Percentiles rank a stretch among this genome's conserved stretches.
Evolutionary conservation across 2,888 invertebrate genomes (phyloP).

Genomic region (Cantharis rustica): DNA sequence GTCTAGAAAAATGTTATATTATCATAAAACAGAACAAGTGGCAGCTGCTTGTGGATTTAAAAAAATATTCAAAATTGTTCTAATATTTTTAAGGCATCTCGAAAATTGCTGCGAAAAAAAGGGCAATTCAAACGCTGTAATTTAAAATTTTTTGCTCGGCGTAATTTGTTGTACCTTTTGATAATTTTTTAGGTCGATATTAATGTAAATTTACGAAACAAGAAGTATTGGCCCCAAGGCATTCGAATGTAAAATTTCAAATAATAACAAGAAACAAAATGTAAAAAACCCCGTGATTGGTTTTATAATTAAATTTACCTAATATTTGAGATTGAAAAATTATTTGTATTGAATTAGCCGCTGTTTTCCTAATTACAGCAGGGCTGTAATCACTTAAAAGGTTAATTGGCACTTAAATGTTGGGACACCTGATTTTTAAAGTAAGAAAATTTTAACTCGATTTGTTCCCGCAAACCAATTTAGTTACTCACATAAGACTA

Average conservation of each 20-base stretch:
- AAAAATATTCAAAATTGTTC: not conserved
- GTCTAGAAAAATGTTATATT: not conserved
- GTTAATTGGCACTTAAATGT: not conserved
- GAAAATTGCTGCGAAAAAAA: not conserved
- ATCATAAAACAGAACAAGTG: not conserved
- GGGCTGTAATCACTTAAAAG: not conserved
- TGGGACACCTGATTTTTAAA: not conserved
- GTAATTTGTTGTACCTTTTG: not conserved
- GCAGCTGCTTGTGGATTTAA: not conserved
- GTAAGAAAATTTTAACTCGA: not conserved
- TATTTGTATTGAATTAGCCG: not conserved
- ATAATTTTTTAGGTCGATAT: not conserved
- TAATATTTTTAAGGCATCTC: not conserved
- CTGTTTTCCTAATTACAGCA: not conserved
- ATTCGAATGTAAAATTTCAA: constrained; percentile 4
- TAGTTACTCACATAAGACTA: not conserved
- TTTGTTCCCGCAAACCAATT: not conserved
- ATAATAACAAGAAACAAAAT: not conserved
- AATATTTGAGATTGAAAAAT: not conserved
- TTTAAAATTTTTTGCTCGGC: not conserved
- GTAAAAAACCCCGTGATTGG: not conserved
- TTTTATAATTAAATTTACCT: not conserved
- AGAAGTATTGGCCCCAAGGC: not conserved
- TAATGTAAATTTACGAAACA: not conserved
- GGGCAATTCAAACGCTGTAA: not conserved